These are phyloP conservation scores for Melanotaenia duboulayi DNA, from an alignment of 2,113 vertebrate genomes.

Conservation along the genomic window DNA sequence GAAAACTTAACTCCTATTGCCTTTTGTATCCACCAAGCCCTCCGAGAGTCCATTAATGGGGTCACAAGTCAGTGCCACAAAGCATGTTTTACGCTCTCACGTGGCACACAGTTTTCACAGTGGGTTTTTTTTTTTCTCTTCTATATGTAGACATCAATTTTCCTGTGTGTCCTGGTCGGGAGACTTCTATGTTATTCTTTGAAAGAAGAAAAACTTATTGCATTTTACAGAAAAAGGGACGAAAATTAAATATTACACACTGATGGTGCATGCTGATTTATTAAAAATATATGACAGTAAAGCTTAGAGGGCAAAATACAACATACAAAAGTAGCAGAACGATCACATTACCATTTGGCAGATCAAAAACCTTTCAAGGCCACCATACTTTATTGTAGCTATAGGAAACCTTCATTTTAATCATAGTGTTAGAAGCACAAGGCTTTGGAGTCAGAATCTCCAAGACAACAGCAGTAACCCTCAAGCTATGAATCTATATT, in stretches of 20 bases:
- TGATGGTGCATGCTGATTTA: not conserved
- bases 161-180: slow-evolving; percentile 16
- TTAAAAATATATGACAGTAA: slow-evolving; percentile 9
- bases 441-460: not conserved
- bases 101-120: slow-evolving; percentile 25
- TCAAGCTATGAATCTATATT: slow-evolving; percentile 1
- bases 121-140: slow-evolving; percentile 53
- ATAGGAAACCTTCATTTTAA: slow-evolving; percentile 16
- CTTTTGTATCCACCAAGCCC: slow-evolving; percentile 43
- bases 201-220: slow-evolving; percentile 11
- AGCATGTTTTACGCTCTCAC: slow-evolving; percentile 52
- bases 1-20: slow-evolving; percentile 53
- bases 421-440: slow-evolving; percentile 10
- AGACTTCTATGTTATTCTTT: slow-evolving; percentile 18
- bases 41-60: slow-evolving; percentile 66
- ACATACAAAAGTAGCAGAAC: not conserved
- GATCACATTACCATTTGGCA: not conserved
- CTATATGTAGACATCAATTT: slow-evolving; percentile 43
- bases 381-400: slow-evolving; percentile 9
- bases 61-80: slow-evolving; percentile 61
- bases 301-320: not conserved
- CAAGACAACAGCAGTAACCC: slow-evolving; percentile 13
- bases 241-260: slow-evolving; percentile 4
- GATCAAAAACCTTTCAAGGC: slow-evolving; percentile 11
- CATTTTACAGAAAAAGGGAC: slow-evolving; percentile 14